Evolutionary conservation across 2,888 invertebrate species (phyloP), one percentile per base, ranked within the genome.

Genomic region (Acanthosepion esculentum): DNA sequence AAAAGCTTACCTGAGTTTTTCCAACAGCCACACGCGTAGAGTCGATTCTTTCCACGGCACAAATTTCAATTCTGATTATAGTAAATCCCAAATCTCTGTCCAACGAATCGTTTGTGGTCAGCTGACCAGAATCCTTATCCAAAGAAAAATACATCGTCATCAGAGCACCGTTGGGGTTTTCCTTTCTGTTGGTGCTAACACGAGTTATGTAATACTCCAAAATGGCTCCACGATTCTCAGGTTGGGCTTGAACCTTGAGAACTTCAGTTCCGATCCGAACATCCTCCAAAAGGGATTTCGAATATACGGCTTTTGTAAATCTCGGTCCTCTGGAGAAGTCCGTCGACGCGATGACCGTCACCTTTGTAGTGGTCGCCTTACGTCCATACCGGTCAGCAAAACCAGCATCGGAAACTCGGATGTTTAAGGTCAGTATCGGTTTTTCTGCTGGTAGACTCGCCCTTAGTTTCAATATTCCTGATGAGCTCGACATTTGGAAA

Each of bases 141-240:
- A 97, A 95, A 48, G 95, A 94, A 94, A 97, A 97, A 94, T 96
- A 96, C 20, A 26, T 48, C 1, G 92, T 48, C 29, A 26, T 48
- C 29, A 92, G 26, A 12, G 50, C 92, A 92, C 92, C 92, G 55
- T 96, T 95, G 12, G 96, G 96, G 23, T 96, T 96, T 55, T 95
- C 94, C 33, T 94, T 94, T 97, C 98, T 97, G 98, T 98, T 95
- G 96, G 96, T 96, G 23, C 98, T 98, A 95, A 98, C 97, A 95
- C 97, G 98, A 96, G 99, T 99, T 97, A 99, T 98, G 98, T 99
- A 99, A 98, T 99, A 99, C 97, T 99, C 99, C 97, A 99, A 98
- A 98, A 33, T 95, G 94, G 95, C 96, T 95, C 95, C 95, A 55
- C 92, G 94, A 29, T 92, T 93, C 33, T 95, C 95, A 18, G 96